phyloP scores from a whole-genome alignment of 2,113 vertebrate species.

The Neoarius graeffei region DNA sequence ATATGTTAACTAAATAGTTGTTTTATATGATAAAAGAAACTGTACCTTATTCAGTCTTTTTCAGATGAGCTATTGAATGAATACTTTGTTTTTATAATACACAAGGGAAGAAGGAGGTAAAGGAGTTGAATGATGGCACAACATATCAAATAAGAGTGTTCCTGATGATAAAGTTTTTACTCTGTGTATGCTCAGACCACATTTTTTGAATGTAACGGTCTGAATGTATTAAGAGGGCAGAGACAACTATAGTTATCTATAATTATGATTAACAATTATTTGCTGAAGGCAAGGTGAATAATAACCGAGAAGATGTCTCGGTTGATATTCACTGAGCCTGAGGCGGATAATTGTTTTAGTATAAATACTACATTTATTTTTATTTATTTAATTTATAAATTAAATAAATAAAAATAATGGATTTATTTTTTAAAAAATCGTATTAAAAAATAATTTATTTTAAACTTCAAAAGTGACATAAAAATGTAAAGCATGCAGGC shows the following conservation, averaged over 20 bases:
- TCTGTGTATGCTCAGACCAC: not conserved
- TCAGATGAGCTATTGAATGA: not conserved
- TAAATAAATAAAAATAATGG: too few species aligned
- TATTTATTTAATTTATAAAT: too few species aligned
- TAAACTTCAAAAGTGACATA: too few species aligned
- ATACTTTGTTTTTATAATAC: slow-evolving; percentile 16
- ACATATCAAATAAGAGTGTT: not conserved
- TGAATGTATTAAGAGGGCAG: not conserved
- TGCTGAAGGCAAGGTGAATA: too few species aligned
- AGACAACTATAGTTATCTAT: not conserved
- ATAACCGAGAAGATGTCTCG: too few species aligned
- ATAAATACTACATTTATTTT: too few species aligned
- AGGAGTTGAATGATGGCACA: not conserved
- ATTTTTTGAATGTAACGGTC: not conserved
- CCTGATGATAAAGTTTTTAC: not conserved
- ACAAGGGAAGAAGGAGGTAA: slow-evolving; percentile 21
- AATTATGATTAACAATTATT: not conserved
- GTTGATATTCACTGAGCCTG: too few species aligned
- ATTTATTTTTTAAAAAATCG: too few species aligned
- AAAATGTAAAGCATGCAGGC: too few species aligned
- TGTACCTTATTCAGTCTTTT: not conserved
- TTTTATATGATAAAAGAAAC: not conserved
- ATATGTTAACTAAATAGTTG: not conserved
- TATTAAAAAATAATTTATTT: too few species aligned
- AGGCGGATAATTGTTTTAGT: too few species aligned